Percentiles rank a stretch among this genome's conserved stretches.
phyloP scores from a whole-genome alignment of 1,140 invertebrate genomes.

The Drosophila jambulina region DNA sequence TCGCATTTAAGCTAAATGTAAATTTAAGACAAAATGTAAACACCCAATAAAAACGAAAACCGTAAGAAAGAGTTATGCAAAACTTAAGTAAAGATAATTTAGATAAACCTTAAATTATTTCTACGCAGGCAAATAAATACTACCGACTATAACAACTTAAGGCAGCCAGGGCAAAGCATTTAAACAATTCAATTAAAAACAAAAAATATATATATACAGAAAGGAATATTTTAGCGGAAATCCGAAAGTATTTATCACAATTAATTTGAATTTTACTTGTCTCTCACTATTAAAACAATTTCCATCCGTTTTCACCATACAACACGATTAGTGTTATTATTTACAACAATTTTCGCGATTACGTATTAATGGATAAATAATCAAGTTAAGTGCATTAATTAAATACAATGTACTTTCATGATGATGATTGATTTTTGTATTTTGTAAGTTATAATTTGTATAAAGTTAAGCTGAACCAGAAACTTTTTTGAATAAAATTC shows the following conservation, averaged over 20 bases:
- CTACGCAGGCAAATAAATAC: slow-evolving; percentile 16
- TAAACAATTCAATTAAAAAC: slow-evolving; percentile 34
- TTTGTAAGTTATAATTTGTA: slow-evolving; percentile 78
- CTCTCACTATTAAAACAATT: slow-evolving; percentile 23
- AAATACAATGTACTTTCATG: slow-evolving; percentile 63
- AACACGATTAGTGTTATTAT: slow-evolving; percentile 65
- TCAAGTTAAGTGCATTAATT: slow-evolving; percentile 71
- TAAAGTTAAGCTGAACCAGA: slow-evolving; percentile 75
- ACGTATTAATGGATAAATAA: slow-evolving; percentile 55
- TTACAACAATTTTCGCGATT: slow-evolving; percentile 49
- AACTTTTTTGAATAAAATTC: slow-evolving; percentile 83
- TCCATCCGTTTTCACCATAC: slow-evolving; percentile 60
- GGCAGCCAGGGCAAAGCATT: slow-evolving; percentile 71
- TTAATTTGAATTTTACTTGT: slow-evolving; percentile 47
- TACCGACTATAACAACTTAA: slow-evolving; percentile 29
- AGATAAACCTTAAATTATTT: slow-evolving; percentile 59
- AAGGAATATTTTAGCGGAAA: slow-evolving; percentile 8
- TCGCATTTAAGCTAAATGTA: slow-evolving; percentile 81
- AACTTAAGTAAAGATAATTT: slow-evolving; percentile 35
- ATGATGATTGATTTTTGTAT: slow-evolving; percentile 71
- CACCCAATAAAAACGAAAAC: slow-evolving; percentile 30
- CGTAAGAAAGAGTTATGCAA: slow-evolving; percentile 39
- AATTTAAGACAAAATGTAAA: slow-evolving; percentile 59
- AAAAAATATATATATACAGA: background rate
- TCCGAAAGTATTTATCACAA: slow-evolving; percentile 57